These are phyloP conservation scores for Rhizomys pruinosus DNA, from an alignment of 2,113 vertebrate species.

Conservation along the genomic window DNA sequence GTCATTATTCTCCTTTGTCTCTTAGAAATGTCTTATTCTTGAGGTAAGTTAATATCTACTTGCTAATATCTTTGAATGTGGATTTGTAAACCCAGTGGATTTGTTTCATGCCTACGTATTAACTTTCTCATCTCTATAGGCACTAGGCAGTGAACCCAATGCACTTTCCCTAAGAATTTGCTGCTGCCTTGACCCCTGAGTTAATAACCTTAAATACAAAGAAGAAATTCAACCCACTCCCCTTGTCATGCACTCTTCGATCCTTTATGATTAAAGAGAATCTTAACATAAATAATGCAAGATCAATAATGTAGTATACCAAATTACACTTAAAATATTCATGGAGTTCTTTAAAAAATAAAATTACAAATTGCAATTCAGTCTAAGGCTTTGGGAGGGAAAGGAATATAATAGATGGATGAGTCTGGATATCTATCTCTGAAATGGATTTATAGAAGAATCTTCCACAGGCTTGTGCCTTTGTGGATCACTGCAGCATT, in stretches of 20 bases:
- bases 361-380: constrained; percentile 76
- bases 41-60: constrained; percentile 35
- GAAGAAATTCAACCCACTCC: constrained; percentile 47
- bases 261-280: constrained; percentile 79
- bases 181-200: constrained; percentile 41
- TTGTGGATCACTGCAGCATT: background rate
- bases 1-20: background rate
- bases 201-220: constrained; percentile 50
- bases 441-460: background rate
- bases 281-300: constrained; percentile 86
- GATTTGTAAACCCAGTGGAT: background rate
- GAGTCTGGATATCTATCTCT: background rate
- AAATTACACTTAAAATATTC: constrained; percentile 85
- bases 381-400: constrained; percentile 62
- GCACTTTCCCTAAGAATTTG: constrained; percentile 49
- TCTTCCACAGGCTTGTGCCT: background rate
- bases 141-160: constrained; percentile 18
- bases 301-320: constrained; percentile 74
- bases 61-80: constrained; percentile 20
- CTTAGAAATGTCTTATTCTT: constrained; percentile 42
- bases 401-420: constrained; percentile 57
- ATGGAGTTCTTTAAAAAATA: constrained; percentile 79
- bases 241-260: constrained; percentile 37
- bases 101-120: constrained; percentile 9
- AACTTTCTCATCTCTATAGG: constrained; percentile 38